phyloP scores from a whole-genome alignment of 2,113 vertebrate species.

The Strix aluco region DNA sequence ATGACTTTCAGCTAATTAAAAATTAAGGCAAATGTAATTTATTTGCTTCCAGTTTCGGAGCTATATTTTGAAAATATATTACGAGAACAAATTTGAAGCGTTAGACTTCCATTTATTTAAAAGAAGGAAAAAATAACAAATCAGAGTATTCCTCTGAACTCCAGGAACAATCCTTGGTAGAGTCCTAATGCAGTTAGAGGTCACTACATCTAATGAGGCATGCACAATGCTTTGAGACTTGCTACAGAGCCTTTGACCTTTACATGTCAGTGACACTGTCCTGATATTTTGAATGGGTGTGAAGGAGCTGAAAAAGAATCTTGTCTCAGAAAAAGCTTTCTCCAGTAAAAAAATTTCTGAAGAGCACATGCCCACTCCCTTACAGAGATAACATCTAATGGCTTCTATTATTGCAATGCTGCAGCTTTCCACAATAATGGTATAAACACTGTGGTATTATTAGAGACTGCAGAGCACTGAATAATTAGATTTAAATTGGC shows the following conservation, averaged over 20 bases:
- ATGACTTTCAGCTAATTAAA: constrained; percentile 67
- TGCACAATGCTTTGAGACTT: constrained; percentile 9
- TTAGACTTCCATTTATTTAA: not conserved
- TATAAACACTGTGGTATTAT: not conserved
- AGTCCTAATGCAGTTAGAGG: not conserved
- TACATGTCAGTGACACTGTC: not conserved
- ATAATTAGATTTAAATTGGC: constrained; percentile 12
- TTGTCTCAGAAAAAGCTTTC: not conserved
- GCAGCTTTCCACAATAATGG: not conserved
- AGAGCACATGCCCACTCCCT: not conserved
- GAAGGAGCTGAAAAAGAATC: not conserved
- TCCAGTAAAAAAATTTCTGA: not conserved
- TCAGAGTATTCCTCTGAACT: not conserved
- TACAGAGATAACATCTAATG: not conserved
- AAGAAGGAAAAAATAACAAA: not conserved
- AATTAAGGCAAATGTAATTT: constrained; percentile 67
- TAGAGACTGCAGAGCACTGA: not conserved
- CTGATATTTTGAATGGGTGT: constrained; percentile 19
- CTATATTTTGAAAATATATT: constrained; percentile 43
- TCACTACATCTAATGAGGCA: constrained; percentile 18
- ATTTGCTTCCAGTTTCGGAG: constrained; percentile 48
- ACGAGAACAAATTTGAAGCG: not conserved
- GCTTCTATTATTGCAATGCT: not conserved
- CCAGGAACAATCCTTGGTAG: not conserved
- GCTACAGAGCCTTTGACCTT: constrained; percentile 5